Percentiles rank a stretch among this genome's conserved stretches.
phyloP scores from a whole-genome alignment of 2,888 invertebrate species.

The Drosophila vallismaia region DNA sequence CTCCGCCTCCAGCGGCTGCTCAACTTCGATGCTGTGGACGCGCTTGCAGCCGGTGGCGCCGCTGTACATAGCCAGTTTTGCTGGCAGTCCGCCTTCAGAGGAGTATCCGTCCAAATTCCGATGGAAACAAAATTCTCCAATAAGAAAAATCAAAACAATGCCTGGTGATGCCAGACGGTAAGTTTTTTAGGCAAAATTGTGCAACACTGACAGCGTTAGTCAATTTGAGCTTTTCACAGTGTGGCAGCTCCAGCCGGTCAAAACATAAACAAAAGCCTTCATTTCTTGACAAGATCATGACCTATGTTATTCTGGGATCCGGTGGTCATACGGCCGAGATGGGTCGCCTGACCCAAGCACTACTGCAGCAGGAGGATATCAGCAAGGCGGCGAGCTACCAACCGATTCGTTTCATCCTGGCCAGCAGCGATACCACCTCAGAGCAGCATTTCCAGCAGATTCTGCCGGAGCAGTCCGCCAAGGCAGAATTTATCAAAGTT shows the following conservation, averaged over 20 bases:
- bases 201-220: neutral
- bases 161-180: neutral
- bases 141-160: constrained; percentile 1
- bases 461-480: constrained; percentile 74
- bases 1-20: constrained; percentile 73
- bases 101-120: neutral
- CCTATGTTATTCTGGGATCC: constrained; percentile 82
- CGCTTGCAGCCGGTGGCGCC: constrained; percentile 60
- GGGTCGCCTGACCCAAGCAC: constrained; percentile 88
- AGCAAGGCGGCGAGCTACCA: constrained; percentile 84
- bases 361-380: constrained; percentile 80
- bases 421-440: constrained; percentile 91
- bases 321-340: constrained; percentile 96
- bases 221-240: neutral
- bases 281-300: constrained; percentile 25
- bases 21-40: constrained; percentile 67
- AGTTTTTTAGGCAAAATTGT: neutral
- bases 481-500: constrained; percentile 85
- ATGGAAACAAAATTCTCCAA: neutral
- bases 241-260: neutral
- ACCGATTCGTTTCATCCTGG: constrained; percentile 91
- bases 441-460: constrained; percentile 86
- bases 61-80: constrained; percentile 62
- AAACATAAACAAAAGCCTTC: constrained; percentile 3
- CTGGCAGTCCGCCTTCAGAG: neutral